Evolutionary conservation across 2,113 vertebrate species (phyloP).

Genomic region (Bubo bubo): DNA sequence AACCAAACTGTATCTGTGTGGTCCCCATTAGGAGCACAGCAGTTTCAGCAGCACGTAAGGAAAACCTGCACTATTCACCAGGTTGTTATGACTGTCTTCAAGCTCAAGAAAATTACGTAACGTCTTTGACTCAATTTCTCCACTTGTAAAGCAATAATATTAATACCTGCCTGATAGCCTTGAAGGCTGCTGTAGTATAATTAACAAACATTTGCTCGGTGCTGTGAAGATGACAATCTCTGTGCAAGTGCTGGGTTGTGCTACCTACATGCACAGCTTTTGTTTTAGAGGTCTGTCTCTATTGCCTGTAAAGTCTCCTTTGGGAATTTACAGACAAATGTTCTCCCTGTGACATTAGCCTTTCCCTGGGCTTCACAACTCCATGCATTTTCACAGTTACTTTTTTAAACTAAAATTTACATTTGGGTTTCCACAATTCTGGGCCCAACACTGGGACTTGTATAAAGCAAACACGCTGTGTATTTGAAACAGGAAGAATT

Average conservation of each 20-base stretch:
- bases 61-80: neutral
- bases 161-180: neutral
- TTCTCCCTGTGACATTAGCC: neutral
- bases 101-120: neutral
- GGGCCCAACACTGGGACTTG: neutral
- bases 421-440: neutral
- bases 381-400: accelerated
- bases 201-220: neutral
- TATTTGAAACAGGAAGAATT: neutral
- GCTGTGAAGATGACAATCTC: neutral
- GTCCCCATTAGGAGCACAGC: neutral
- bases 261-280: neutral
- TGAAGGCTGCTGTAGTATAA: neutral
- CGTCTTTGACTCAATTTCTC: neutral
- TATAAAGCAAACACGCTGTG: neutral
- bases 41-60: neutral
- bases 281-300: neutral
- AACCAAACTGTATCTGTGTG: accelerated
- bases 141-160: neutral
- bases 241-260: neutral
- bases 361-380: neutral
- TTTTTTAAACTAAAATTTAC: neutral
- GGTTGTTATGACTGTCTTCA: neutral
- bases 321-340: neutral
- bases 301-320: neutral